These are phyloP conservation scores for Erythrocercus mccallii DNA, from an alignment of 2,113 vertebrate genomes.

Conservation along the genomic window DNA sequence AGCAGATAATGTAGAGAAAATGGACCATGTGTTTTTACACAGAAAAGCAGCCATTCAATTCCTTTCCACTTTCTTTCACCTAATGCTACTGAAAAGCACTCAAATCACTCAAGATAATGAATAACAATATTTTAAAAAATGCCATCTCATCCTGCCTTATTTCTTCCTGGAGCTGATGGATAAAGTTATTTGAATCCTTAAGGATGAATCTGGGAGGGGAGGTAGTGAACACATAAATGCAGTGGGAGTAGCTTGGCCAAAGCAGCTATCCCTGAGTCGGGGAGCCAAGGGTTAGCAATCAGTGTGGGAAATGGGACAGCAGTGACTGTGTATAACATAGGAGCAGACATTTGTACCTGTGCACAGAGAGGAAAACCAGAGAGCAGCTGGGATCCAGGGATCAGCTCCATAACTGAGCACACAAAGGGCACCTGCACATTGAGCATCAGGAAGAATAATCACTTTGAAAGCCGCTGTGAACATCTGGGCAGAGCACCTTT, in stretches of 20 bases:
- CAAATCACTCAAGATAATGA: neutral
- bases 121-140: neutral
- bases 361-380: neutral
- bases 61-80: neutral
- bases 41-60: neutral
- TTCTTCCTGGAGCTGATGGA: neutral
- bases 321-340: rapidly evolving
- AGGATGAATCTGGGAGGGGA: neutral
- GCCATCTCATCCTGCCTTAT: neutral
- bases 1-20: neutral
- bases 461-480: neutral
- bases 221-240: rapidly evolving
- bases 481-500: neutral
- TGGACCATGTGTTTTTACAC: neutral
- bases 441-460: neutral
- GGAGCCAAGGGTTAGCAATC: neutral
- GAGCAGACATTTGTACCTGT: neutral
- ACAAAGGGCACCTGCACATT: rapidly evolving
- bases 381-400: no score
- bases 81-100: neutral
- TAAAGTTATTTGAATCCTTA: neutral
- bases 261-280: rapidly evolving
- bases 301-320: neutral
- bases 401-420: neutral
- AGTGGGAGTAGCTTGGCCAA: neutral